Conservation (phyloP, 2,797 vertebrate species). For the Notamacropus eugenii region DNA sequence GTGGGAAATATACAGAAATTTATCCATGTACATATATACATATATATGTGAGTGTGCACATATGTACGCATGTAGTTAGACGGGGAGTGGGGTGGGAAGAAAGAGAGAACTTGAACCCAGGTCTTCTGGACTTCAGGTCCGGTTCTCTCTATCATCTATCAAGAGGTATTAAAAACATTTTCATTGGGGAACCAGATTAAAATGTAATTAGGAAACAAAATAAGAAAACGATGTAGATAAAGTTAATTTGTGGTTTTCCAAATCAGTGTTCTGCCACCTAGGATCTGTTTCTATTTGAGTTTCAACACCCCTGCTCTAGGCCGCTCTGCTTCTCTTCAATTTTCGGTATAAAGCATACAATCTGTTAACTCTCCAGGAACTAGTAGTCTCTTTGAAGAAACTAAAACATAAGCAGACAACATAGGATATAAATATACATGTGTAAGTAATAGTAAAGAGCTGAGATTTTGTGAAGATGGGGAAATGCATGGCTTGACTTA, state of each 20-base stretch:
- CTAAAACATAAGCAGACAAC: neutral
- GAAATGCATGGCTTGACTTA: neutral
- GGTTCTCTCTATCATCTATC: neutral
- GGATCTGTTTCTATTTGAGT: neutral
- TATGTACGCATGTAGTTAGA: neutral
- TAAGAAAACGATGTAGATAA: neutral
- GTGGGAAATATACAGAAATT: neutral
- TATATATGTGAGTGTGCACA: too few relatives aligned
- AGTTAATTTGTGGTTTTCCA: neutral
- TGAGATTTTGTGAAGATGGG: neutral
- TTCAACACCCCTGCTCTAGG: neutral
- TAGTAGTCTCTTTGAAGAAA: neutral
- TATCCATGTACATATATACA: neutral
- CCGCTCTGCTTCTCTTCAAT: neutral
- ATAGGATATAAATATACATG: neutral
- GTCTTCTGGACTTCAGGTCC: neutral
- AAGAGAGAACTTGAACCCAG: neutral
- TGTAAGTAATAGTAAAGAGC: neutral
- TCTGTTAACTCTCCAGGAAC: neutral
- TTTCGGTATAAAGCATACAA: neutral
- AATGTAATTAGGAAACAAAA: neutral
- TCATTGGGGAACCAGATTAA: neutral
- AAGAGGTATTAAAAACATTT: neutral
- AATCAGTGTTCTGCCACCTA: neutral
- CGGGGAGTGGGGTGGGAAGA: neutral